Evolutionary conservation across 2,888 invertebrate species (phyloP).

Genomic region (Adineta ricciae): DNA sequence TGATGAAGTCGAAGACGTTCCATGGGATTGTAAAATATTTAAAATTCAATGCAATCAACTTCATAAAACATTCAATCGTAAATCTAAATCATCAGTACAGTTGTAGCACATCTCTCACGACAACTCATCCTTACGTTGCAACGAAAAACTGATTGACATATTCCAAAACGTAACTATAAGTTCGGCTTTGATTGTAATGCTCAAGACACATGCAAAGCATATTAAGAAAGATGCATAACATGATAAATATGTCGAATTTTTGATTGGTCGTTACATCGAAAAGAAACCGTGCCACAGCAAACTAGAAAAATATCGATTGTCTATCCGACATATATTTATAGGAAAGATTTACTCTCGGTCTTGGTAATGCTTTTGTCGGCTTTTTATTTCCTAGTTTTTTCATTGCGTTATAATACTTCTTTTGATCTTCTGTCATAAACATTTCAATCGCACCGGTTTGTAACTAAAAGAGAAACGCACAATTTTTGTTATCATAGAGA

Average conservation of each 20-base stretch:
- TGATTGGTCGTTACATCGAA: slow-evolving; percentile 95
- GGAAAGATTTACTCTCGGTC: slow-evolving; percentile 69
- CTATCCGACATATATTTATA: background rate
- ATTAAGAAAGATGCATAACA: slow-evolving; percentile 94
- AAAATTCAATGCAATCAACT: slow-evolving; percentile 90
- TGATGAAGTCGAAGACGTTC: slow-evolving; percentile 98
- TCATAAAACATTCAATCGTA: slow-evolving; percentile 90
- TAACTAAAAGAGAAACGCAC: slow-evolving; percentile 36
- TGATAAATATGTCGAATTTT: slow-evolving; percentile 97
- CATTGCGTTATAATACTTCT: slow-evolving; percentile 99
- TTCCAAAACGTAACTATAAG: slow-evolving; percentile 60
- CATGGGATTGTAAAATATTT: slow-evolving; percentile 98
- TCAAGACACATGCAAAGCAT: slow-evolving; percentile 98
- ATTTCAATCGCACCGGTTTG: slow-evolving; percentile 87
- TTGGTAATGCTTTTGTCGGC: slow-evolving; percentile 91
- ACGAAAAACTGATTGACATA: slow-evolving; percentile 94
- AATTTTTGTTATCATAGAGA: background rate
- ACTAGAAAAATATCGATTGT: slow-evolving; percentile 17
- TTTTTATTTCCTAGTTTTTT: slow-evolving; percentile 98
- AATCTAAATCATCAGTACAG: slow-evolving; percentile 54
- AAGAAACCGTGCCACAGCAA: slow-evolving; percentile 56
- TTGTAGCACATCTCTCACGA: too few relatives aligned
- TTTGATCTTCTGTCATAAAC: slow-evolving; percentile 99
- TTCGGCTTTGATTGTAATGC: slow-evolving; percentile 73
- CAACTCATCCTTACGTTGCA: slow-evolving; percentile 64